Percentiles rank a stretch among this genome's conserved stretches.
phyloP scores from a whole-genome alignment of 2,797 vertebrate genomes.

The Bovichtus variegatus region DNA sequence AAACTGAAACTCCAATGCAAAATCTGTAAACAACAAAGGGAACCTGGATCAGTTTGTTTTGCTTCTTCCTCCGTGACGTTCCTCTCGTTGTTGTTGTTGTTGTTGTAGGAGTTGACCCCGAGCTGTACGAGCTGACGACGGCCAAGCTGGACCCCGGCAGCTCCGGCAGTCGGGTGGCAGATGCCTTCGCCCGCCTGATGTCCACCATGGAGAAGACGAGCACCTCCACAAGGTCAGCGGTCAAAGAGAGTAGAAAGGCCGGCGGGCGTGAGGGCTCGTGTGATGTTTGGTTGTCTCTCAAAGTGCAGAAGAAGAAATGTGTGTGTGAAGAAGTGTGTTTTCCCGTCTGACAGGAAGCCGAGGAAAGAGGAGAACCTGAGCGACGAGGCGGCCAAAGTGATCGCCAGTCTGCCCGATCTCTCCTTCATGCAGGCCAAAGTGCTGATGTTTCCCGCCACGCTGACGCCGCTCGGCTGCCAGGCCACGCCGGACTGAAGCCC shows the following conservation, averaged over 20 bases:
- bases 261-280: neutral
- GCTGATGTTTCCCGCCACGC: conserved; percentile 96
- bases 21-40: too few relatives aligned
- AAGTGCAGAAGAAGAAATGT: neutral
- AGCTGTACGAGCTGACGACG: conserved; percentile 96
- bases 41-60: too few relatives aligned
- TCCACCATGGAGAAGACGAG: conserved; percentile 97
- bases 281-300: too few relatives aligned
- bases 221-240: conserved; percentile 92
- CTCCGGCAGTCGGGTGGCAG: conserved; percentile 88
- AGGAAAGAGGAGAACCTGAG: conserved; percentile 95
- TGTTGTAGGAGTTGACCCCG: conserved; percentile 93
- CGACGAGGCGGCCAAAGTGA: conserved; percentile 93
- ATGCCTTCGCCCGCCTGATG: conserved; percentile 97
- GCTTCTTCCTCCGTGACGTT: neutral
- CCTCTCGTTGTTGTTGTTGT: neutral
- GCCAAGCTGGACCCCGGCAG: conserved; percentile 91
- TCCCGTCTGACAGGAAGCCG: conserved; percentile 85
- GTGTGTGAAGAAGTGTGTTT: neutral
- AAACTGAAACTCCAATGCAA: too few relatives aligned
- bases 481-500: conserved; percentile 58
- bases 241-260: neutral
- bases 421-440: conserved; percentile 99
- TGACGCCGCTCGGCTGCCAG: conserved; percentile 88
- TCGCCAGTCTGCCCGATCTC: conserved; percentile 92